Percentiles rank a stretch among this genome's conserved stretches.
Conservation (phyloP, 2,797 vertebrate species). For the Amphiprion clarkii region DNA sequence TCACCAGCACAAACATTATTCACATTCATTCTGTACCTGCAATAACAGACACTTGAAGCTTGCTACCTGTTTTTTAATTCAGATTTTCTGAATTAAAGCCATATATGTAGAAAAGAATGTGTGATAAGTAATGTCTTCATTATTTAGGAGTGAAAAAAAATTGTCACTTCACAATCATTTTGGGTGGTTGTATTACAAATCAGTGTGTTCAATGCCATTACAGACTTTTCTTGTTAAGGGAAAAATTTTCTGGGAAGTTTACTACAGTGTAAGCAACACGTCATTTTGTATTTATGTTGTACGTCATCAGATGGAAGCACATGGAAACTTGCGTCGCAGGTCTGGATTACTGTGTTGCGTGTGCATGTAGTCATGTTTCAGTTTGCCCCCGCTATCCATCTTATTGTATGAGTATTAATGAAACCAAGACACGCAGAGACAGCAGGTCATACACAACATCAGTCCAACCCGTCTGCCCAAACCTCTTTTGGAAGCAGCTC, state of each 20-base stretch:
- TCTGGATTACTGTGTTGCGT: constrained; percentile 40
- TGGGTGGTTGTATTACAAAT: constrained; percentile 51
- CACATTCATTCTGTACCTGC: neutral
- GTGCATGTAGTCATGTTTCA: constrained; percentile 31
- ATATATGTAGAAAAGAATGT: neutral
- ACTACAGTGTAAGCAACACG: constrained; percentile 56
- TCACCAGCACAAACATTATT: neutral
- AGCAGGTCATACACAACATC: constrained; percentile 47
- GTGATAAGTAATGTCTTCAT: constrained; percentile 5
- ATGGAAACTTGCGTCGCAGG: constrained; percentile 50
- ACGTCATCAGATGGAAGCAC: constrained; percentile 56
- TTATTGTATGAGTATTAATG: constrained; percentile 42
- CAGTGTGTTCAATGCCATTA: constrained; percentile 34
- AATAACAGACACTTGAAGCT: neutral
- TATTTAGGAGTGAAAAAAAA: constrained; percentile 13
- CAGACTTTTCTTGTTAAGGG: constrained; percentile 57
- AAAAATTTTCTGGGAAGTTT: constrained; percentile 57
- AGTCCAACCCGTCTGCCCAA: constrained; percentile 31
- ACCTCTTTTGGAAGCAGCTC: constrained; percentile 45
- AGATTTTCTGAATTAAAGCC: neutral
- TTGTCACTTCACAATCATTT: constrained; percentile 7
- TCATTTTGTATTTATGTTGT: constrained; percentile 58
- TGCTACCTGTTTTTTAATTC: neutral
- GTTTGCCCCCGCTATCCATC: constrained; percentile 28
- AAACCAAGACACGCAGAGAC: constrained; percentile 39